Conservation (phyloP, 2,888 invertebrate genomes). For the Temnothorax rugatulus region DNA sequence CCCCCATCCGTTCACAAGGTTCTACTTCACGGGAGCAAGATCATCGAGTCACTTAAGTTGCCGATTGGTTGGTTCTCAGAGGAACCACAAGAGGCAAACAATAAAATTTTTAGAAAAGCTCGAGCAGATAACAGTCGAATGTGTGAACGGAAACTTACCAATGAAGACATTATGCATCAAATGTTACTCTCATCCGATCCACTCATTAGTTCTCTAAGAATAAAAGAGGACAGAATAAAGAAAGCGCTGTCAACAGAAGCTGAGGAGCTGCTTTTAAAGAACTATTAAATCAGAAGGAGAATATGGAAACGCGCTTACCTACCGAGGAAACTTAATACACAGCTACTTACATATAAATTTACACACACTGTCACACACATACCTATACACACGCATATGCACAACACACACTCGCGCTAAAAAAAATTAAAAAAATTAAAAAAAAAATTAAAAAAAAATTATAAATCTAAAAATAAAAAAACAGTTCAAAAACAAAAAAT, state of each 20-base stretch:
- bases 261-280: neutral
- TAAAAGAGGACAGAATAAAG: neutral
- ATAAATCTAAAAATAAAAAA: too few species aligned
- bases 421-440: too few species aligned
- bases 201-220: conserved; percentile 1
- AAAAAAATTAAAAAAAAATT: too few species aligned
- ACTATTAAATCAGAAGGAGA: neutral
- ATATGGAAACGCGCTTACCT: too few species aligned
- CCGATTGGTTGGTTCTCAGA: neutral
- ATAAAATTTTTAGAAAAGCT: neutral
- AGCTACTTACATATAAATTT: too few species aligned
- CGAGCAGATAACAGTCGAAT: neutral
- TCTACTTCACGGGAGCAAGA: too few species aligned
- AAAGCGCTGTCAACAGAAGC: neutral
- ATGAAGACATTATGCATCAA: conserved; percentile 11
- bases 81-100: neutral
- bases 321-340: too few species aligned
- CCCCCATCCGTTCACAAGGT: too few species aligned
- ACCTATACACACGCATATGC: too few species aligned
- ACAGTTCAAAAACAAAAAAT: too few species aligned
- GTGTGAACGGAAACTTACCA: neutral
- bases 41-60: neutral
- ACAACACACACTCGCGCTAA: too few species aligned
- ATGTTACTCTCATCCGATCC: neutral
- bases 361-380: too few species aligned